Conservation (phyloP, 2,113 vertebrate species). For the Ammodytes dubius region DNA sequence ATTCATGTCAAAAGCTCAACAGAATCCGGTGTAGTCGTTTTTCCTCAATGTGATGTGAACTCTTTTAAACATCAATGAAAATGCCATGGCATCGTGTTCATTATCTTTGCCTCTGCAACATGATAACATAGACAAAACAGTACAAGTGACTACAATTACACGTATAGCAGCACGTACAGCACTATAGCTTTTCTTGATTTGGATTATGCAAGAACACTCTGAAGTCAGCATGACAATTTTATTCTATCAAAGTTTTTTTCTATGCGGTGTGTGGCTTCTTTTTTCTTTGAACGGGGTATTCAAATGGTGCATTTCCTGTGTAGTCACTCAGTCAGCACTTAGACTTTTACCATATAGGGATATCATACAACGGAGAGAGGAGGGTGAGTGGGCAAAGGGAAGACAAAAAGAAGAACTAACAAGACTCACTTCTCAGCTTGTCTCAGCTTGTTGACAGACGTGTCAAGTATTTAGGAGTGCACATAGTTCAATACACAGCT, state of each 20-base stretch:
- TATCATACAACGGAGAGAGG: slow-evolving; percentile 46
- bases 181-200: slow-evolving; percentile 5
- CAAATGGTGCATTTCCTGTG: slow-evolving; percentile 75
- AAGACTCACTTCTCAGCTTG: slow-evolving; percentile 62
- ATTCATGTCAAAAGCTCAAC: not conserved
- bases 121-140: not conserved
- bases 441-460: slow-evolving; percentile 67
- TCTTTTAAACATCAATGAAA: slow-evolving; percentile 1
- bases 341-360: slow-evolving; percentile 83
- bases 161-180: not conserved
- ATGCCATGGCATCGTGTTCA: not conserved
- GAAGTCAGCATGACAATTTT: slow-evolving; percentile 3
- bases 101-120: not conserved
- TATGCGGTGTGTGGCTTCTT: not conserved
- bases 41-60: not conserved
- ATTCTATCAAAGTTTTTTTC: not conserved
- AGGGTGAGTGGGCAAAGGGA: slow-evolving; percentile 35
- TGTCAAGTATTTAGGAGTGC: slow-evolving; percentile 36
- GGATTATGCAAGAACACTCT: not conserved
- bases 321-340: slow-evolving; percentile 41
- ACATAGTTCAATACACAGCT: not conserved
- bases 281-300: slow-evolving; percentile 23
- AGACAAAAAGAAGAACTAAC: slow-evolving; percentile 71
- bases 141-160: slow-evolving; percentile 1
- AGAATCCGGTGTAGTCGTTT: not conserved